Conservation (phyloP, 2,113 vertebrate species). For the Calyptommatus sinebrachiatus region DNA sequence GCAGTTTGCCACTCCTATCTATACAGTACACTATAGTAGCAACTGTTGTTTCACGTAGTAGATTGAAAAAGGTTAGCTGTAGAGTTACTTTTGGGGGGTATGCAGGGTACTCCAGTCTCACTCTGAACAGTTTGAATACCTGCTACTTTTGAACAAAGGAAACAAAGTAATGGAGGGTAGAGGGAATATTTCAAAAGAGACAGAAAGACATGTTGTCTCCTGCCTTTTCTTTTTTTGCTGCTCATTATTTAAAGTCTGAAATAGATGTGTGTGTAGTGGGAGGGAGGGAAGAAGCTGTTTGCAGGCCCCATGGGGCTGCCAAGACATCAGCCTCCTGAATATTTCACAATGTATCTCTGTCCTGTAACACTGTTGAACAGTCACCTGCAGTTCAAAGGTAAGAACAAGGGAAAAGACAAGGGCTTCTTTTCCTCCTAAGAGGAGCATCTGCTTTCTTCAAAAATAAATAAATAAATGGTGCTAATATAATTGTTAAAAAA, state of each 20-base stretch:
- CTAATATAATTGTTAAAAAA: background rate
- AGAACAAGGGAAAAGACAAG: constrained; percentile 43
- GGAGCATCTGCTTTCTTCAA: background rate
- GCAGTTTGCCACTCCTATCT: too few relatives aligned
- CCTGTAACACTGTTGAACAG: constrained; percentile 54
- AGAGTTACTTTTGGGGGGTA: background rate
- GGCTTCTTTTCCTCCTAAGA: constrained; percentile 37
- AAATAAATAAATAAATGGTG: background rate
- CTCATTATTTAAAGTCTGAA: constrained; percentile 69
- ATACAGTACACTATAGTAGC: too few relatives aligned
- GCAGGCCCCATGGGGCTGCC: constrained; percentile 61
- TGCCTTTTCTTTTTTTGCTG: constrained; percentile 58
- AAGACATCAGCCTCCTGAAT: constrained; percentile 63
- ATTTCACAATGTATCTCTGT: constrained; percentile 66
- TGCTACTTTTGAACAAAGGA: constrained; percentile 57
- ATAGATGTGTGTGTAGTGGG: constrained; percentile 52
- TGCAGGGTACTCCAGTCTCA: constrained; percentile 38
- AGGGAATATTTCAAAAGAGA: constrained; percentile 62
- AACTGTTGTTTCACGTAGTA: constrained; percentile 17
- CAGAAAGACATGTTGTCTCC: constrained; percentile 57
- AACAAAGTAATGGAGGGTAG: constrained; percentile 55
- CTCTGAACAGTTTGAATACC: constrained; percentile 50
- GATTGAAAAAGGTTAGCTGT: background rate
- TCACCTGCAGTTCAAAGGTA: constrained; percentile 61
- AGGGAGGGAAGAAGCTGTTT: constrained; percentile 52